Percentiles rank a stretch among this genome's conserved stretches.
Evolutionary conservation across 2,113 vertebrate genomes (phyloP).

Genomic region (Xiphophorus maculatus): DNA sequence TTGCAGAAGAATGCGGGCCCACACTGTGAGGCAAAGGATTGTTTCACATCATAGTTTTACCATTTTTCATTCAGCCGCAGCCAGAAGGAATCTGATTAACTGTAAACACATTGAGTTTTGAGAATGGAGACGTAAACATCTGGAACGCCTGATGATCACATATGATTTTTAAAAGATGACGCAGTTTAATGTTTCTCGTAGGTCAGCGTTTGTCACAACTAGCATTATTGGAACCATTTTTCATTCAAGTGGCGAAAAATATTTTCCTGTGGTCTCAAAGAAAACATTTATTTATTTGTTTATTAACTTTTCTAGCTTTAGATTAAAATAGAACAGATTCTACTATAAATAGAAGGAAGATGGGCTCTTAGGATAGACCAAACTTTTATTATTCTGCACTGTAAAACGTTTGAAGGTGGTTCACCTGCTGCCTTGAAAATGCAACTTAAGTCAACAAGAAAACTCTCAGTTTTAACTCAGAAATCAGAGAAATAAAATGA

Average conservation of each 20-base stretch:
- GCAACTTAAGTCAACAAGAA: no score
- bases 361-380: no score
- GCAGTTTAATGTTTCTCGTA: not conserved
- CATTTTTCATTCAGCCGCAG: constrained; percentile 4
- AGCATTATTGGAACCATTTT: not conserved
- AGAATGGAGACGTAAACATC: not conserved
- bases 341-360: no score
- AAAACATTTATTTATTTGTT: not conserved
- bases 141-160: not conserved
- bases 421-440: no score
- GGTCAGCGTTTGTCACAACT: not conserved
- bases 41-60: not conserved
- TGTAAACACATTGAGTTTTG: not conserved
- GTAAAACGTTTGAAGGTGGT: no score
- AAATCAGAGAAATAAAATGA: not conserved
- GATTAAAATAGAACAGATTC: no score
- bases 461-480: no score
- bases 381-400: no score
- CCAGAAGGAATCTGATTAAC: not conserved
- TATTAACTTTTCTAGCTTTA: not conserved
- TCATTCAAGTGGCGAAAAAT: not conserved
- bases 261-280: not conserved
- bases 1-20: constrained; percentile 4
- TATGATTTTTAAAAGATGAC: not conserved
- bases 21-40: constrained; percentile 21